A percentile compares a stretch with the other conserved stretches of the same genome.
Evolutionary conservation across 2,797 vertebrate species (phyloP).

Genomic region (Thamnophis elegans): DNA sequence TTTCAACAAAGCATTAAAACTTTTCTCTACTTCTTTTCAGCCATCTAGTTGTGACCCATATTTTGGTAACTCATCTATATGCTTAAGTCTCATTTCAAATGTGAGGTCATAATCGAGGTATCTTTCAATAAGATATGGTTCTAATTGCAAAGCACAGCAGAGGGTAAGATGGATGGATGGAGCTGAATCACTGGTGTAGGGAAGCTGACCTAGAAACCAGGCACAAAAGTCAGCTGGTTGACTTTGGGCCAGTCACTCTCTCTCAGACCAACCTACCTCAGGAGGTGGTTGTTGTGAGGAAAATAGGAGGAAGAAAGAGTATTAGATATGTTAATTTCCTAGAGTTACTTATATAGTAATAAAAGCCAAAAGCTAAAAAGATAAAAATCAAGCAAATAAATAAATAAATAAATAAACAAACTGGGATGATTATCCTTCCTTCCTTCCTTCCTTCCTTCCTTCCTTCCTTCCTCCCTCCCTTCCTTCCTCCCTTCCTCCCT

Average conservation of each 20-base stretch:
- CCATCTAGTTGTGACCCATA: background rate
- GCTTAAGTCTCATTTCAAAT: background rate
- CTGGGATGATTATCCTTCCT: background rate
- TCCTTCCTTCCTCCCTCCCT: background rate
- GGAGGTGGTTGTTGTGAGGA: background rate
- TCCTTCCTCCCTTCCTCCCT: background rate
- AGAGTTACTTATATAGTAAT: background rate
- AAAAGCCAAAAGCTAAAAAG: background rate
- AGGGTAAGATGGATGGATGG: background rate
- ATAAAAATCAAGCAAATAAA: background rate
- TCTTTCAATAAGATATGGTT: background rate
- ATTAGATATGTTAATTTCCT: background rate
- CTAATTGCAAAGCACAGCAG: background rate
- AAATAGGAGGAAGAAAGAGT: background rate
- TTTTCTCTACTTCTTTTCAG: background rate
- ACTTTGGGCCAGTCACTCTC: background rate
- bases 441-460: no score
- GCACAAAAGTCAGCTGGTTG: no score
- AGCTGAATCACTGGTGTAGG: background rate
- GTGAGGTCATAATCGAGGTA: background rate
- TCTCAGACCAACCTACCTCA: background rate
- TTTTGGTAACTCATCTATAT: background rate
- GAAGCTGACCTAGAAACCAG: background rate
- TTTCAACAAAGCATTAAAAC: background rate
- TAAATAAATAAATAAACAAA: no score